phyloP scores from a whole-genome alignment of 2,888 invertebrate genomes.

The Hydraecia micacea region DNA sequence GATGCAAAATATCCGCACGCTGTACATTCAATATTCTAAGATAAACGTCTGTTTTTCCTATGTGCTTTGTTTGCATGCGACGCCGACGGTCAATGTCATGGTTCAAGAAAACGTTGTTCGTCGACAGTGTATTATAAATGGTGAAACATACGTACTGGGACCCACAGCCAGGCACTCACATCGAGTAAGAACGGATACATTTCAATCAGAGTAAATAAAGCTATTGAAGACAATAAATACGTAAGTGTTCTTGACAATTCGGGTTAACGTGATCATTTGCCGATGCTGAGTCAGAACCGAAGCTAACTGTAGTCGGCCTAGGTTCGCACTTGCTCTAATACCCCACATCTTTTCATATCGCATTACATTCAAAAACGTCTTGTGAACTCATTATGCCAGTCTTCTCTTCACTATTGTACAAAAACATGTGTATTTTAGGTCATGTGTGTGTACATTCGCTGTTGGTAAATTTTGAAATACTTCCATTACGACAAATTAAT shows the following conservation, averaged over 20 bases:
- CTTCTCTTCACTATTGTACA: conserved; percentile 72
- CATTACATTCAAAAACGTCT: conserved; percentile 79
- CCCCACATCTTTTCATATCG: conserved; percentile 84
- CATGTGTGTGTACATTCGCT: conserved; percentile 59
- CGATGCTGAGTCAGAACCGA: conserved; percentile 81
- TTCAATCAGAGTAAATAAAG: conserved; percentile 73
- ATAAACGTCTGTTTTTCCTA: conserved; percentile 69
- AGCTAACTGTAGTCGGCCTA: conserved; percentile 82
- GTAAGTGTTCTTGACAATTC: conserved; percentile 77
- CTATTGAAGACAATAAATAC: conserved; percentile 73
- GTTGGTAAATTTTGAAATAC: conserved; percentile 49
- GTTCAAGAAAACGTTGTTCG: conserved; percentile 31
- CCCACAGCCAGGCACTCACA: not conserved
- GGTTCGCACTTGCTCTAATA: conserved; percentile 83
- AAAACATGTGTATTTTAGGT: conserved; percentile 67
- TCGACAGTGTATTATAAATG: conserved; percentile 16
- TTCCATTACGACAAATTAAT: conserved; percentile 56
- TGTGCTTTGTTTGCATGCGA: conserved; percentile 61
- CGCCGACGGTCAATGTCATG: conserved; percentile 36
- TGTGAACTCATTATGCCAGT: conserved; percentile 78
- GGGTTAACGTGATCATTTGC: conserved; percentile 81
- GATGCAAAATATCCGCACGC: conserved; percentile 69
- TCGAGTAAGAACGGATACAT: conserved; percentile 60
- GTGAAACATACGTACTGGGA: conserved; percentile 17
- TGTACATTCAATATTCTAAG: conserved; percentile 52